Base-by-base conservation (phyloP, 2,797 vertebrate genomes). In the Decapterus maruadsi region DNA sequence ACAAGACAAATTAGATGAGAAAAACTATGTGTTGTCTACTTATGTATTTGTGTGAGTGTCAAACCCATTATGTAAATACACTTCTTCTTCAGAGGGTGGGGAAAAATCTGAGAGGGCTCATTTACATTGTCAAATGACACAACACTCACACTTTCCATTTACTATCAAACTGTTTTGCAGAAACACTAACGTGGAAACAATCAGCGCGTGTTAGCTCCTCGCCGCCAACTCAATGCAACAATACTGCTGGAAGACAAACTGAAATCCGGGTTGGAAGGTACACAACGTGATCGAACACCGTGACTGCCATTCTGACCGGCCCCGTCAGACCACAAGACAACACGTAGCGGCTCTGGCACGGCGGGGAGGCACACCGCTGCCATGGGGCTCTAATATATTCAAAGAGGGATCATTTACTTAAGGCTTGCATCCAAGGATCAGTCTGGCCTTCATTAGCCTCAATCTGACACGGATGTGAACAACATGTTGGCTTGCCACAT, bases 111-210 rank as follows among this genome's bases (percentile, higher is more conserved):
- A 72, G 82, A 84, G 55, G 76, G 80, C 87, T 94, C 87, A 94
- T 95, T 95, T 94, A 94, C 94, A 94, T 95, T 81, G 82, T 88
- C 89, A 94, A 94, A 94, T 90, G 86, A 94, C 90, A 92, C 76
- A 87, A 94, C 90, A 92, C 91, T 94, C 92, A 93, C 81, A 89
- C 74, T 94, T 95, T 95, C 94, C 93, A 90, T 93, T 91, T 90
- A 87, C 82, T 87, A 92, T 91, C 82, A 90, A 90, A 60, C 69
- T 79, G 85, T 77, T 85, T 81, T 87, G 62, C 75, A 83, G 29
- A 68, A 81, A 50, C 57, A 55, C 56, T 72, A 78, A 89, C 43
- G 67, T 83, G 83, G 79, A 88, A 85, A 89, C 13, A 36, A 84
- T 79, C 62, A 34, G 45, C 6, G 43, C 10, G 56, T 61, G 62